Evolutionary conservation across 2,797 vertebrate species (phyloP), one percentile per base, ranked within the genome.

Genomic region (Melanotaenia pygmaea): DNA sequence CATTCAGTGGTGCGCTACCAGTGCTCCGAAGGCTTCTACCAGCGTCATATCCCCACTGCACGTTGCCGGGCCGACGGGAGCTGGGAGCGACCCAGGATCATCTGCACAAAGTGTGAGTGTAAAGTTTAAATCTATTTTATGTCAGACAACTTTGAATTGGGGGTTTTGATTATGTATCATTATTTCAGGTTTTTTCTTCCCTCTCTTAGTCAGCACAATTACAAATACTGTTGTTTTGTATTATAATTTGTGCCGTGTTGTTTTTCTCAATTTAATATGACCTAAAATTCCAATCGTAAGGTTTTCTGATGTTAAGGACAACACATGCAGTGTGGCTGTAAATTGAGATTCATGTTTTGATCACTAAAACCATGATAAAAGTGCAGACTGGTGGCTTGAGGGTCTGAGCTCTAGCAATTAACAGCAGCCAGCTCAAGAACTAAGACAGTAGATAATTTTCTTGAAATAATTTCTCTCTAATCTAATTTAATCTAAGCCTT

Each of bases 51-150:
- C 53, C 97, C 98, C 67, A 96, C 95, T 9, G 88, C 96, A 60
- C 96, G 90, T 71, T 99, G 98, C 91, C 94, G 96, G 74, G 94
- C 94, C 74, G 95, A 94, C 1, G 98, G 98, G 51, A 95, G 91
- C 86, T 99, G 98, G 98, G 98, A 99, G 76, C 92, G 93, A 50
- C 97, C 97, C 79, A 94, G 95, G 76, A 96, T 99, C 77, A 92
- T 98, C 91, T 99, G 98, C 87, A 96, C 95, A 81, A 97, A 97
- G 90, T 96, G 98, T 99, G 82, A 97, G 97, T 92, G 4, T 35
- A 47, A 0, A 0, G 1, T n/a, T 58, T 65, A 45, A 51, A 4
- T 13, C 45, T 71, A n/a, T 9, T 10, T 65, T 54, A 22, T 18
- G 14, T 59, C 24, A n/a, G 0, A 4, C 47, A 50, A n/a, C 18